These are phyloP conservation scores for Drosophila kanekoi DNA, from an alignment of 2,888 invertebrate species.

Conservation along the genomic window DNA sequence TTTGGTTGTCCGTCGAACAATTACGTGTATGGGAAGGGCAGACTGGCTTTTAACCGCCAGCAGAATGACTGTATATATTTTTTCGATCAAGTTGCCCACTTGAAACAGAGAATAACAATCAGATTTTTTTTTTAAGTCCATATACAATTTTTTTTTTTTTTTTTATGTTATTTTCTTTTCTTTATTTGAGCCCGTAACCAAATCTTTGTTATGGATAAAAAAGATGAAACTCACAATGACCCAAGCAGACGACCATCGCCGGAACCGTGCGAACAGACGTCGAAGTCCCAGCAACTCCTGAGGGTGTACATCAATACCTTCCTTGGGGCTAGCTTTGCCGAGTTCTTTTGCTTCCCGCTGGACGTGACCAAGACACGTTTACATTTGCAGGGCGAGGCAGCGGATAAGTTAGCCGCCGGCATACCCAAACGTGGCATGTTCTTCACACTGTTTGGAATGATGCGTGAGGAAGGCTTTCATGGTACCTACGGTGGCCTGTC, in stretches of 20 bases:
- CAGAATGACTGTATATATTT: too few relatives aligned
- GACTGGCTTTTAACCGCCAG: constrained; percentile 53
- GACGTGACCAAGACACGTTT: constrained; percentile 33
- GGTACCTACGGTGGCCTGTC: constrained; percentile 52
- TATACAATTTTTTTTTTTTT: not conserved
- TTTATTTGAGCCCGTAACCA: not conserved
- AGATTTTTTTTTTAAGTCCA: not conserved
- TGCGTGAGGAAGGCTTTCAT: constrained; percentile 30
- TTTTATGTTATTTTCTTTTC: too few relatives aligned
- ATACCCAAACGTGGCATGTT: constrained; percentile 8
- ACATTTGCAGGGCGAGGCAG: constrained; percentile 29
- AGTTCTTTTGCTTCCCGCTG: constrained; percentile 28
- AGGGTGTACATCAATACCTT: constrained; percentile 14
- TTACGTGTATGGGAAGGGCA: constrained; percentile 88
- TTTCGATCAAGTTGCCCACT: too few relatives aligned
- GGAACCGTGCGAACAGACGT: not conserved
- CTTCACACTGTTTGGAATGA: constrained; percentile 18
- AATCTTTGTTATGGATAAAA: constrained; percentile 17
- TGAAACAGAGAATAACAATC: not conserved
- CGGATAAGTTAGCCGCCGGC: not conserved
- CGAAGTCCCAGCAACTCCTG: not conserved
- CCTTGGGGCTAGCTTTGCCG: constrained; percentile 24
- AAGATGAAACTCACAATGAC: constrained; percentile 2
- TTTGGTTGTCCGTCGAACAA: constrained; percentile 96
- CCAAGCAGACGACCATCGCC: not conserved